These are phyloP conservation scores for Todus mexicanus DNA, from an alignment of 2,797 vertebrate species.

Conservation along the genomic window DNA sequence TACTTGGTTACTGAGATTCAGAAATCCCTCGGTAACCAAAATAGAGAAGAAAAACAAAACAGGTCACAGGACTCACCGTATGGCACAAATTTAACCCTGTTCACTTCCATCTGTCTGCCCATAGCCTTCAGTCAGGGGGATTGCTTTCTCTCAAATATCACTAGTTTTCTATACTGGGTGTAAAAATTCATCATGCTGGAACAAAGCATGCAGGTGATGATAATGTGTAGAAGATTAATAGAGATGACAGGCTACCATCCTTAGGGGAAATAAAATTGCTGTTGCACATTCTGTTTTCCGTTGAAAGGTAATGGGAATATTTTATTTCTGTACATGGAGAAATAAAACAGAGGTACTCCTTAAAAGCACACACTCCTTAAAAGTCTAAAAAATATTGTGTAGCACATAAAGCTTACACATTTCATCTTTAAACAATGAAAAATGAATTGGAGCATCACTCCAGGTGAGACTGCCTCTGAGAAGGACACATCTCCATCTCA, in stretches of 20 bases:
- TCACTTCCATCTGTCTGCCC: background rate
- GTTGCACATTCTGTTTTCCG: background rate
- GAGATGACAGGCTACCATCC: background rate
- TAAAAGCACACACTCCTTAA: background rate
- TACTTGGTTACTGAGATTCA: background rate
- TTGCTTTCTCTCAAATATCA: background rate
- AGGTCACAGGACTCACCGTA: background rate
- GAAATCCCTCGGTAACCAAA: background rate
- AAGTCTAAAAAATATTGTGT: background rate
- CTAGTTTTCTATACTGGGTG: background rate
- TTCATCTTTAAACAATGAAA: background rate
- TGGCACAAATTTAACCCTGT: background rate
- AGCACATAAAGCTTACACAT: background rate
- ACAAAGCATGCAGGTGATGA: background rate
- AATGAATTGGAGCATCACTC: background rate
- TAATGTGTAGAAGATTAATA: constrained; percentile 12
- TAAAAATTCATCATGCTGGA: background rate
- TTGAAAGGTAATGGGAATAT: background rate
- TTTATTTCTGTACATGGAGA: background rate
- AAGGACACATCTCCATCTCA: background rate
- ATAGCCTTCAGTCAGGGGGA: background rate
- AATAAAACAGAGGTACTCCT: background rate
- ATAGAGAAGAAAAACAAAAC: background rate
- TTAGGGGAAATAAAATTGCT: background rate
- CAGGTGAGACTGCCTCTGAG: background rate